Base-by-base conservation (phyloP, 2,797 vertebrate species). In the Anas acuta region DNA sequence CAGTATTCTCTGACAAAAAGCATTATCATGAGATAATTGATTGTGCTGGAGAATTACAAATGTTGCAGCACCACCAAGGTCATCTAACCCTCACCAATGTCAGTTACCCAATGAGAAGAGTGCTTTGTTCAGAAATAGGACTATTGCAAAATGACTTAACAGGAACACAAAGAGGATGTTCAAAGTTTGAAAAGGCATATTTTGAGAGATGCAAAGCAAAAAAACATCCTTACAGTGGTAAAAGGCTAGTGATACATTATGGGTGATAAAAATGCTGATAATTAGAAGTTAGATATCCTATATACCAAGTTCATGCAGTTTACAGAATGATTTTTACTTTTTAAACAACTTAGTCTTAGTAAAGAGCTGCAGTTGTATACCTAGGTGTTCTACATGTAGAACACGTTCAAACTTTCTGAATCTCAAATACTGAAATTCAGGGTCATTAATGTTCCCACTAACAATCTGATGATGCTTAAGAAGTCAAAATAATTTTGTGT, bases 1-100 rank as follows among this genome's bases (percentile, higher is more conserved):
- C 54, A 96, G 45, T 94, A 67, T 88, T 96, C 84, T 88, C 53
- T 97, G 67, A 96, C 85, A 95, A 95, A 94, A 67, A 85, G 30
- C 54, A 32, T 89, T 92, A 87, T 84, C 54, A 16, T 79, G 74
- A 88, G 70, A n/a, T 75, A 96, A 91, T 94, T 78, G 92, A 89
- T 41, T 94, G 51, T 95, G 84, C 92, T 84, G 60, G 45, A 91
- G 85, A 95, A 93, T 92, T 96, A 89, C 67, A 90, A 79, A 76
- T 87, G 80, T 94, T 91, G 62, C 57, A 84, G 83, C 77, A 87
- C 47, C 28, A 51, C 82, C 80, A 89, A 90, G 93, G 96, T 96
- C 88, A 82, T 90, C 74, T 92, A 88, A 86, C 70, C 60, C 73
- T 90, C 53, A 74, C 80, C 67, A 71, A 20, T 67, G 71, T 84